Conservation (phyloP, 2,888 invertebrate genomes). For the Heliothis peltigera region DNA sequence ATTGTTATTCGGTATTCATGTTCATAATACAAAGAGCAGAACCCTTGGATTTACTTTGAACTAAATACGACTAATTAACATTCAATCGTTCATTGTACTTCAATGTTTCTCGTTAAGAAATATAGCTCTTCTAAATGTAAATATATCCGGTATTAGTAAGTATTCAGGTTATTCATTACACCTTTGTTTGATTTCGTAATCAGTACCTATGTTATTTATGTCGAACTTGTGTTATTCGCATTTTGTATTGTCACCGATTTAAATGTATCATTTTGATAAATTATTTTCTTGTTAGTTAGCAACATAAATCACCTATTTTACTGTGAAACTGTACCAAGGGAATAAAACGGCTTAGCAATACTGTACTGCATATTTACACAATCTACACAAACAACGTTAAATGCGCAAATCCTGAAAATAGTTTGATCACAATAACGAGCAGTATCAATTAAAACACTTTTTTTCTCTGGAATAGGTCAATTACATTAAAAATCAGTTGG, state of each 20-base stretch:
- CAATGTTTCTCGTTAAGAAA: slow-evolving; percentile 32
- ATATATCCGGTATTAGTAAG: slow-evolving; percentile 32
- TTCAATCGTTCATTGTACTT: slow-evolving; percentile 64
- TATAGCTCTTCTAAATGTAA: slow-evolving; percentile 39
- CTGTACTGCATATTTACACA: too few relatives aligned
- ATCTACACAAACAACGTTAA: too few relatives aligned
- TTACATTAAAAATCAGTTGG: too few relatives aligned
- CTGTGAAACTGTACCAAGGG: too few relatives aligned
- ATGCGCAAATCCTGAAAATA: too few relatives aligned
- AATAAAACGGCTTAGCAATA: too few relatives aligned
- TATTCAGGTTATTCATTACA: slow-evolving; percentile 29
- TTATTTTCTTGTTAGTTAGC: too few relatives aligned
- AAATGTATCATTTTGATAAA: too few relatives aligned
- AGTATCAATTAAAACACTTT: too few relatives aligned
- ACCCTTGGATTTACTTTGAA: slow-evolving; percentile 19
- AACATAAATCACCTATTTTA: too few relatives aligned
- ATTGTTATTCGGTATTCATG: not conserved
- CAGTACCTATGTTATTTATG: not conserved
- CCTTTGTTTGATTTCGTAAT: slow-evolving; percentile 45
- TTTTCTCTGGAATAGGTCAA: too few relatives aligned
- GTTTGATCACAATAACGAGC: too few relatives aligned
- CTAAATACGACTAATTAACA: slow-evolving; percentile 44
- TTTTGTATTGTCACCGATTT: not conserved
- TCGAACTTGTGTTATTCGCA: not conserved
- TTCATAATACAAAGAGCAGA: slow-evolving; percentile 5